Base-by-base conservation (phyloP, 2,888 invertebrate species). In the Leptinotarsa juncta region DNA sequence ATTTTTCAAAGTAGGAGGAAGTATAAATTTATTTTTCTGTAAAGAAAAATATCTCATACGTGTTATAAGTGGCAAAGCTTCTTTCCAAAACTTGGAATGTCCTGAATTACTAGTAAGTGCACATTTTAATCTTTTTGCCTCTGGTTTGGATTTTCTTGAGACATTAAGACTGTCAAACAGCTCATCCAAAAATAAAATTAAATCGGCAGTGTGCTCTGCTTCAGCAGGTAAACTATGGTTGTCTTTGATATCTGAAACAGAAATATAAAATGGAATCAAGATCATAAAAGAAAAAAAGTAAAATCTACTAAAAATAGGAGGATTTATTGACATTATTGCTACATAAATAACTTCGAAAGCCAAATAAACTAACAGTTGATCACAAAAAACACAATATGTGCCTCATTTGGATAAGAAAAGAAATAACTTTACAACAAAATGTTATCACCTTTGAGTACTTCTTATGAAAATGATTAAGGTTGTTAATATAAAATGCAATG, bases 161-260 rank as follows among this genome's bases (percentile, higher is more conserved):
- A 69, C 67, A 55, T 79, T 78, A 4, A 78, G 60, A 48, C 74
- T 72, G 53, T 77, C 78, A 72, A 79, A 78, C 32, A 79, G 66
- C 14, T 75, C 51, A 53, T 78, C 78, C 18, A 79, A 42, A 66
- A 78, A 79, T 50, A 78, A 49, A 51, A 79, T 74, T n/a, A 79
- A 60, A 14, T 77, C 75, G 3, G 78, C 77, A 16, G 78, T 77
- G 67, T 78, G 74, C 42, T 14, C 73, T 18, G 73, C 77, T 65
- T 77, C 72, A 26, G 50, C 48, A 26, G 62, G 32, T 51, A 76
- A 65, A 23, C 55, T 70, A 18, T 55, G 4, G n/a, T 67, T 55
- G 55, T 73, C 77, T 53, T 72, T 20, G 23, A 62, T 65, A 65
- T 71, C 78, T 78, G 49, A 67, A 77, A 75, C 62, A 67, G 57